Evolutionary conservation across 1,140 invertebrate species (phyloP).

Genomic region (Arctopsyche grandis): DNA sequence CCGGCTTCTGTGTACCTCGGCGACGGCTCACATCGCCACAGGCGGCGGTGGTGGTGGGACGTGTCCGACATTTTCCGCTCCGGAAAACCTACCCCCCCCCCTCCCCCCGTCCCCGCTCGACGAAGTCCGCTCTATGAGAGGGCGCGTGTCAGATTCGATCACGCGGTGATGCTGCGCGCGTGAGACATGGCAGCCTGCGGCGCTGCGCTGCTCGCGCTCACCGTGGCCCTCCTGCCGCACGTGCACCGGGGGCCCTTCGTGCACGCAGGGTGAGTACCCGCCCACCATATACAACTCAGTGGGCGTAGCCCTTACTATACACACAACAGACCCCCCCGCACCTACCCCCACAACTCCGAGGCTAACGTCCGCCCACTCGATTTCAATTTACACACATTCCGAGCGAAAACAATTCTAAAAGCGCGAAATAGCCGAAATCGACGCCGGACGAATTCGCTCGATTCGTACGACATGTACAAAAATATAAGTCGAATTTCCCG

Average conservation of each 20-base stretch:
- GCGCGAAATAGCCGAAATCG: too few relatives aligned
- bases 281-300: background rate
- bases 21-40: conserved; percentile 19
- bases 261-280: conserved; percentile 63
- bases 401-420: too few relatives aligned
- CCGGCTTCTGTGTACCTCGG: conserved; percentile 8
- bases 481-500: too few relatives aligned
- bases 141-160: conserved; percentile 11
- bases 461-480: too few relatives aligned
- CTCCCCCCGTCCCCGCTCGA: background rate
- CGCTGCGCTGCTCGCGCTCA: conserved; percentile 64
- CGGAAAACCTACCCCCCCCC: background rate
- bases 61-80: background rate
- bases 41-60: conserved; percentile 21
- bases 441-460: too few relatives aligned
- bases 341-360: background rate
- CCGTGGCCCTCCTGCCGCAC: conserved; percentile 63
- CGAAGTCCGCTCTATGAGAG: background rate
- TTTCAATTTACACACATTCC: too few relatives aligned
- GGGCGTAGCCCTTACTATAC: background rate
- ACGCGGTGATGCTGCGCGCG: conserved; percentile 49
- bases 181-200: conserved; percentile 60
- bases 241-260: conserved; percentile 63
- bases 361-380: too few relatives aligned
- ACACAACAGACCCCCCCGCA: background rate